Percentiles rank a stretch among this genome's conserved stretches.
phyloP scores from a whole-genome alignment of 2,113 vertebrate species.

The Notarius lentiginosus region DNA sequence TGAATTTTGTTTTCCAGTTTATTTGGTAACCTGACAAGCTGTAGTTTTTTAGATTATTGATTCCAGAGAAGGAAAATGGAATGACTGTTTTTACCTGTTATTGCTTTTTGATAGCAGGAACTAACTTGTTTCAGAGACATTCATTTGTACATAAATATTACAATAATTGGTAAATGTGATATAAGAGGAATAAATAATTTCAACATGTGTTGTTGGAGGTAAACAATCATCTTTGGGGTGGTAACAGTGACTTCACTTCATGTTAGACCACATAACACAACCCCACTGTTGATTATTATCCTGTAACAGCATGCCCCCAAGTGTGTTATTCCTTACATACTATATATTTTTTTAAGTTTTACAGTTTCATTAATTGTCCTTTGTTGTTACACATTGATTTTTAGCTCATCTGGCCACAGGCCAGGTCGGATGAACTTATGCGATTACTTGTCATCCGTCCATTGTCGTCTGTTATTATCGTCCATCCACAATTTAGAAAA shows the following conservation, averaged over 20 bases:
- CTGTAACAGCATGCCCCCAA: background rate
- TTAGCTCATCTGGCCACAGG: too few relatives aligned
- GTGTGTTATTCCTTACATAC: background rate
- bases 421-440: too few relatives aligned
- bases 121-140: background rate
- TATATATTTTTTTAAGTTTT: background rate
- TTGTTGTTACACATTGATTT: too few relatives aligned
- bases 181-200: background rate
- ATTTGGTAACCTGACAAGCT: background rate
- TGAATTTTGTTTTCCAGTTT: background rate
- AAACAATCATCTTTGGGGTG: background rate
- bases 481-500: too few relatives aligned
- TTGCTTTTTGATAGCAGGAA: background rate
- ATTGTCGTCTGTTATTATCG: too few relatives aligned
- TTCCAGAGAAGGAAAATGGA: background rate
- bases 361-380: background rate
- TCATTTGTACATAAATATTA: background rate
- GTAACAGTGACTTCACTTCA: background rate
- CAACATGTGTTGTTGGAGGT: too few relatives aligned
- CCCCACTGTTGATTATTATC: background rate
- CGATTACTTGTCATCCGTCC: too few relatives aligned
- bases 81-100: background rate
- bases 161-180: background rate
- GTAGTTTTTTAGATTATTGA: background rate
- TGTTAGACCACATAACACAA: background rate